phyloP scores from a whole-genome alignment of 2,888 invertebrate genomes.

The Druceiella hillmani region DNA sequence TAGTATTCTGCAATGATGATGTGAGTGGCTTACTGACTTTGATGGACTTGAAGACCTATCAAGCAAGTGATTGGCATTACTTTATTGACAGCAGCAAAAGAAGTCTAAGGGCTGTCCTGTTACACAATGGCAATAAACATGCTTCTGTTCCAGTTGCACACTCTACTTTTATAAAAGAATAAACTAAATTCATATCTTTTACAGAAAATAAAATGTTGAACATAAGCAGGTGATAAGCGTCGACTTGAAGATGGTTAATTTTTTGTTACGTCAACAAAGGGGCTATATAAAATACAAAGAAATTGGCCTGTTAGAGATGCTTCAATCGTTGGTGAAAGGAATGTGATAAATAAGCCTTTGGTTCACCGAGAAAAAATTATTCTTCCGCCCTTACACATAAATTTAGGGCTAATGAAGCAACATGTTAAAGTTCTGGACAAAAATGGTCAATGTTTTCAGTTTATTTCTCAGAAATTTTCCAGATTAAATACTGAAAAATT shows the following conservation, averaged over 20 bases:
- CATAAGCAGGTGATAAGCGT: not conserved
- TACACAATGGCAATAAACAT: not conserved
- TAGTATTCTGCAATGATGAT: no score
- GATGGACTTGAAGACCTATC: no score
- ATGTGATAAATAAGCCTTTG: not conserved
- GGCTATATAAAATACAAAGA: not conserved
- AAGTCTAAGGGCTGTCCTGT: not conserved
- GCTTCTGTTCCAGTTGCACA: not conserved
- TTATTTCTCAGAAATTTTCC: not conserved
- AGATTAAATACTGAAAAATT: not conserved
- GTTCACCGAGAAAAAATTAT: no score
- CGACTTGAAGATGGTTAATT: not conserved
- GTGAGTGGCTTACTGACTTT: no score
- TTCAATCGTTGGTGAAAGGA: not conserved
- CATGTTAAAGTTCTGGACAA: not conserved
- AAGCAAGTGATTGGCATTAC: no score
- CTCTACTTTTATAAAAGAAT: not conserved
- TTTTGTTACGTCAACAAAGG: not conserved
- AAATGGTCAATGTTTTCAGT: conserved; percentile 1
- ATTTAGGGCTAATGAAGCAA: conserved; percentile 1
- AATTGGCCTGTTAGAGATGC: not conserved
- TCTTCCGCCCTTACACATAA: no score
- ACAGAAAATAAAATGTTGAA: not conserved
- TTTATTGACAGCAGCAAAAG: no score
- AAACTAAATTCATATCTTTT: not conserved